A percentile compares a stretch with the other conserved stretches of the same genome.
Evolutionary conservation across 2,888 invertebrate genomes (phyloP).

Genomic region (Eudasyphora cyanicolor): DNA sequence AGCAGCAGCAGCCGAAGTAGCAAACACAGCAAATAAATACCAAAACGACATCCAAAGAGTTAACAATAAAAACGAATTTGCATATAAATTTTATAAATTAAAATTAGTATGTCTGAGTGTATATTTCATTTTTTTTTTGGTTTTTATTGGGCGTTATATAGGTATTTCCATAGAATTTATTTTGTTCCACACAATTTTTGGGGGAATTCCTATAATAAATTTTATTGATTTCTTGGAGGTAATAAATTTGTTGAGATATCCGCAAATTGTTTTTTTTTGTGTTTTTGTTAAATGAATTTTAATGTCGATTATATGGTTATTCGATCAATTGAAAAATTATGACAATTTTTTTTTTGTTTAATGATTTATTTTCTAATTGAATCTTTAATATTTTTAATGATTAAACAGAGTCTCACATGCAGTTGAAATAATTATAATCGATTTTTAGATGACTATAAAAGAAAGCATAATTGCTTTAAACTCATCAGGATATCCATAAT

Average conservation of each 20-base stretch:
- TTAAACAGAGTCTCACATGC: no score
- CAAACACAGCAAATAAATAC: conserved; percentile 17
- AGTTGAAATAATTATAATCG: no score
- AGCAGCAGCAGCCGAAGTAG: neutral
- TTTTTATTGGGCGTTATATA: conserved; percentile 30
- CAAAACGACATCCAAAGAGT: neutral
- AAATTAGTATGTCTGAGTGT: conserved; percentile 1
- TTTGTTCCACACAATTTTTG: neutral
- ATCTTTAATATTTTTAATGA: no score
- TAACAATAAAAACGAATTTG: conserved; percentile 43
- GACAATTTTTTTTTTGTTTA: no score
- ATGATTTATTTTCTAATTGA: no score
- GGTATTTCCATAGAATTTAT: conserved; percentile 42
- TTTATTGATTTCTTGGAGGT: neutral
- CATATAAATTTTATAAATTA: conserved; percentile 49
- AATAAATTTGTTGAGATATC: neutral
- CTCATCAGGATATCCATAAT: no score
- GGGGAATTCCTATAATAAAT: neutral
- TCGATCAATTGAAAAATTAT: no score
- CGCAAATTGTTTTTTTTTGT: neutral
- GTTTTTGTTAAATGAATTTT: no score
- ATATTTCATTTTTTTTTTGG: neutral
- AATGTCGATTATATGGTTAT: no score
- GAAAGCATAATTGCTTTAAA: no score
- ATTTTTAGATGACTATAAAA: no score